These are phyloP conservation scores for Athene noctua DNA, from an alignment of 2,113 vertebrate species.

Conservation along the genomic window DNA sequence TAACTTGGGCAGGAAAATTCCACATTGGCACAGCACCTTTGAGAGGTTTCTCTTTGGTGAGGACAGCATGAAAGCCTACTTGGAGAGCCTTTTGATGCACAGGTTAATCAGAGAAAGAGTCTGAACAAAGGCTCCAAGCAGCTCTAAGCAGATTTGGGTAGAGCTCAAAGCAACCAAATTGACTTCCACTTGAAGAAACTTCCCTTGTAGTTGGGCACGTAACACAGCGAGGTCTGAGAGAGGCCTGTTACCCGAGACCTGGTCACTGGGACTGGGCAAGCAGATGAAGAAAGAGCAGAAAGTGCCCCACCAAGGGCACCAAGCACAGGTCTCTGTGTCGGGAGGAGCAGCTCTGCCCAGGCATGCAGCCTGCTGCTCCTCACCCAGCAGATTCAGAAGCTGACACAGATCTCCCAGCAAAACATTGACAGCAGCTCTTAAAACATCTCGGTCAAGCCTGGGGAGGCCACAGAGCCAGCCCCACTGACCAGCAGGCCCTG, in stretches of 20 bases:
- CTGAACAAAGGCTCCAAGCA: not conserved
- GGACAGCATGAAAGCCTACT: not conserved
- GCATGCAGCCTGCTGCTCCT: not conserved
- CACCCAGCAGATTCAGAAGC: not conserved
- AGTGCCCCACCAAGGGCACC: not conserved
- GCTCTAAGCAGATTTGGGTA: not conserved
- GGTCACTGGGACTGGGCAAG: not conserved
- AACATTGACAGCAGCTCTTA: not conserved
- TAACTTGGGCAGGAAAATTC: not conserved
- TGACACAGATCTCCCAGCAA: not conserved
- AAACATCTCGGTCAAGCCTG: not conserved
- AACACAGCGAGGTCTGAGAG: not conserved
- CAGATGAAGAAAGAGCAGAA: not conserved
- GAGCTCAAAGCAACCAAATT: not conserved
- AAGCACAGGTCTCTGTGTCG: rapidly evolving
- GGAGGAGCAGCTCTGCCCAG: not conserved
- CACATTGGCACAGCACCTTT: not conserved
- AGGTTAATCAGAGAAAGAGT: not conserved
- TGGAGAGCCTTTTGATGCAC: not conserved
- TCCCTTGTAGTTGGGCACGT: not conserved
- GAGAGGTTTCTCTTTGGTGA: not conserved
- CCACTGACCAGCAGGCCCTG: not conserved
- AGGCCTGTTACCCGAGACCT: not conserved
- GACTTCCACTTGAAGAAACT: not conserved
- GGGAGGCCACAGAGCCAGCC: not conserved